Evolutionary conservation across 2,888 invertebrate genomes (phyloP).

Genomic region (Blomia tropicalis): DNA sequence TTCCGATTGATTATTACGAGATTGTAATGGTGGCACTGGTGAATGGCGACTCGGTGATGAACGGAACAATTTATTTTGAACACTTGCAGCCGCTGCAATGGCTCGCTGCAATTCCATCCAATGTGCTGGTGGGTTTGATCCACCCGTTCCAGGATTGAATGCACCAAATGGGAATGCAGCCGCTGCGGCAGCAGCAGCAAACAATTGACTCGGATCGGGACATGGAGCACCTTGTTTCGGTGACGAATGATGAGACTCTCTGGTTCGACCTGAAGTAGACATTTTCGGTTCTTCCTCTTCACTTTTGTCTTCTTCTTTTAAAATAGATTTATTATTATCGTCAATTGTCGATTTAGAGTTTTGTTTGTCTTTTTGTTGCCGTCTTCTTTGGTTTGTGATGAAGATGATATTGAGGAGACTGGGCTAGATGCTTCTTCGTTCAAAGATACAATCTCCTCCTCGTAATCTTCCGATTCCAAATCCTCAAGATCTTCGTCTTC

Average conservation of each 20-base stretch:
- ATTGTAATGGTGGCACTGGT: not conserved
- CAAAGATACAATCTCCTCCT: conserved; percentile 31
- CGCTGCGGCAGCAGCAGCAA: conserved; percentile 11
- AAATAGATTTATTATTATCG: conserved; percentile 15
- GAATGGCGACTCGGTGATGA: conserved; percentile 4
- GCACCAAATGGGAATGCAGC: conserved; percentile 5
- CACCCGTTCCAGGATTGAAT: not conserved
- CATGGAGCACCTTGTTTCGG: conserved; percentile 29
- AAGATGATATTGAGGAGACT: too few species aligned
- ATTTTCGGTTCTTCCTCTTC: not conserved
- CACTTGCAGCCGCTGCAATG: not conserved
- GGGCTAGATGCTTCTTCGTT: conserved; percentile 31
- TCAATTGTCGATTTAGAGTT: not conserved
- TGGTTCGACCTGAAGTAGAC: conserved; percentile 11
- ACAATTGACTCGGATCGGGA: conserved; percentile 26
- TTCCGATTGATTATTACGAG: not conserved
- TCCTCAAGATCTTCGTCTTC: conserved; percentile 32
- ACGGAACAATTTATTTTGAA: not conserved
- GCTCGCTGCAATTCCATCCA: conserved; percentile 9
- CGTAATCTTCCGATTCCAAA: conserved; percentile 33
- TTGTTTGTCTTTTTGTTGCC: conserved; percentile 10
- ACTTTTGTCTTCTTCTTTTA: not conserved
- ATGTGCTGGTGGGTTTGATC: not conserved
- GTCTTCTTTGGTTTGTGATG: conserved; percentile 17
- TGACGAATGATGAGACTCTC: conserved; percentile 26